Base-by-base conservation (phyloP, 2,113 vertebrate species). In the Mixornis gularis region DNA sequence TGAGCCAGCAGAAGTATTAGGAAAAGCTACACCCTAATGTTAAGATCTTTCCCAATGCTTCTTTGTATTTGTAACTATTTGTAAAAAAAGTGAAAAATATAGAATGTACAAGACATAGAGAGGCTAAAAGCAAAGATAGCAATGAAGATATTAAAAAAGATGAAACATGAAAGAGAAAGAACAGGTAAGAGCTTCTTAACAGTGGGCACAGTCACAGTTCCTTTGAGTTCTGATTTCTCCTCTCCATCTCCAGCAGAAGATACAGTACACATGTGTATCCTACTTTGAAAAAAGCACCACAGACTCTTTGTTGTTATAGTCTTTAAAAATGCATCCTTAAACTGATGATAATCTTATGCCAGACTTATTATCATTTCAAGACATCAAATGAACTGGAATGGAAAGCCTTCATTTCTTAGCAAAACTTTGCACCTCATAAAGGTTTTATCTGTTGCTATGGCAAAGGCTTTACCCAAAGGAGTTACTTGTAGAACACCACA, bases 401-500 rank as follows among this genome's bases (percentile, higher is more conserved):
- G 72, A 95, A 94, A 92, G 56, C 41, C 80, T 90, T 95, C 56
- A 96, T 96, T 97, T 90, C 95, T 93, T 94, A 96, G 93, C 77
- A 95, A 97, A 97, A 95, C 80, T 96, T 93, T 93, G 34, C 59
- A 89, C 76, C 89, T 96, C 89, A 92, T 97, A 96, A 97, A 95
- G 91, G 48, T 86, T 97, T 97, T 95, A 76, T 93, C 89, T 97
- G 92, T 87, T 96, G 87, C 68, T 69, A 77, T 89, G 56, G 70
- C 89, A 87, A 68, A 87, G 52, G 16, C 41, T 95, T 92, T 95
- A 93, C 92, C 88, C 58, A 73, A 56, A 94, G 93, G 85, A 97
- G 32, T 74, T 80, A 49, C 41, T 60, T 34, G 29, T 24, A 73
- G 59, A 87, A 88, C 38, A 87, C 58, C n/a, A 90, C 52, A 85